These are phyloP conservation scores for Fregetta grallaria DNA, from an alignment of 2,113 vertebrate genomes.

Conservation along the genomic window DNA sequence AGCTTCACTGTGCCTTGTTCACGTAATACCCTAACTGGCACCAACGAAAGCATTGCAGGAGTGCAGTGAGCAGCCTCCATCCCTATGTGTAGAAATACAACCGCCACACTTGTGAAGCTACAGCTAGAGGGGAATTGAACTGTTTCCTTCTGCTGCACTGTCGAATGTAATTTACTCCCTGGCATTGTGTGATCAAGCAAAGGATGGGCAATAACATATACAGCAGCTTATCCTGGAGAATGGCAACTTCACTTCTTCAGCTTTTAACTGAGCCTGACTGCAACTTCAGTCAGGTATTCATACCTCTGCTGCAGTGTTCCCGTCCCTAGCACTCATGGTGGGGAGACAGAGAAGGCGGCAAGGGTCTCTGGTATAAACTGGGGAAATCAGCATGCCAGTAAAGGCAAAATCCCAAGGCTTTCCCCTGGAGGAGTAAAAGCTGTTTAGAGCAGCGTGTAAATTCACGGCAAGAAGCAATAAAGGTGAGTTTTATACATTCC, in stretches of 20 bases:
- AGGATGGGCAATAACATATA: conserved; percentile 44
- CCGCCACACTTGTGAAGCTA: neutral
- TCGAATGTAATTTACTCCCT: conserved; percentile 53
- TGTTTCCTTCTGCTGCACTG: conserved; percentile 45
- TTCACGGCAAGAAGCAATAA: conserved; percentile 78
- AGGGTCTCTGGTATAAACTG: neutral
- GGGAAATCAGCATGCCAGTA: neutral
- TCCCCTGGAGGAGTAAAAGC: conserved; percentile 67
- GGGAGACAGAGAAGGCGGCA: neutral
- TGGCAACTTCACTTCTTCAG: conserved; percentile 18
- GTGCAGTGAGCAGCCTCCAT: neutral
- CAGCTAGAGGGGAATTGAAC: conserved; percentile 26
- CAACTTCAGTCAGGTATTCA: neutral
- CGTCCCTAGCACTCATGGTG: neutral
- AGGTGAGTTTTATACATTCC: conserved; percentile 79
- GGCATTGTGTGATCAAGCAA: conserved; percentile 51
- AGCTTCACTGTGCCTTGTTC: neutral
- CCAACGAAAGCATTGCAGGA: neutral
- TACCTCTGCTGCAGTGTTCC: neutral
- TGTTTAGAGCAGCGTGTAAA: conserved; percentile 73
- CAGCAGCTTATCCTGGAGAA: conserved; percentile 1
- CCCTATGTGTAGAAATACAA: neutral
- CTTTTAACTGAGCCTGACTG: conserved; percentile 24
- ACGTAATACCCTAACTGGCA: neutral
- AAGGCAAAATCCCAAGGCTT: conserved; percentile 47